Base-by-base conservation (phyloP, 2,888 invertebrate species). In the Ischnus inquisitorius region DNA sequence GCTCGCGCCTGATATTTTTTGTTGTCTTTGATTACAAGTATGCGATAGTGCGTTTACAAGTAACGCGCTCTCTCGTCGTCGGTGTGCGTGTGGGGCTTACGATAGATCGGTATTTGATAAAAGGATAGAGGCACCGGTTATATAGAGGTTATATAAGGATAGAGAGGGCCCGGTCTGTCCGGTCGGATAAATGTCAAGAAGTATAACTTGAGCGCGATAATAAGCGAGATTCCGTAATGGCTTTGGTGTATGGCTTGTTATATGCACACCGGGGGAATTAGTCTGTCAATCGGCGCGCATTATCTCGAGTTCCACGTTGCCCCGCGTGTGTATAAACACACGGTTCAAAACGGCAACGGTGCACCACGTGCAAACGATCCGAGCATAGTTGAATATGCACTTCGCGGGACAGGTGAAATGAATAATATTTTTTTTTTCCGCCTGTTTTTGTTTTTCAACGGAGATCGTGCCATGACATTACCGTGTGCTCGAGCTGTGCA, bases 261-360 rank as follows among this genome's bases (percentile, higher is more conserved):
- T 16, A 28, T 46, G 25, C 54, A 12, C 16, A 34, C 10, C 57
- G 25, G 68, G 25, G 60, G 78, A 79, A 86, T 86, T 85, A 84
- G 82, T 80, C 85, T 82, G 85, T 87, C 86, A 87, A 85, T 84
- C 75, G 71, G 14, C 39, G 51, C 68, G 83, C 60, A 79, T 85
- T 84, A 84, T 82, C 83, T 80, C 60, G 41, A 60, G n/a, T 51
- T 46, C 77, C 60, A 60, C 43, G 34, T 74, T 60, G 19, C 68
- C 39, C 10, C 41, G 3, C 51, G 4, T 39, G 60, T 16, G 3
- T 25, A 46, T 60, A 43, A 22, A 51, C 43, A 75, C 51, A 60
- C 28, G 68, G 34, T 68, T 28, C 25, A 46, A 28, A 1, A 25
- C 16, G 10, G 8, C 51, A 51, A 60, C 65, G 10, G 19, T 19